Evolutionary conservation across 1,140 invertebrate species (phyloP).

Genomic region (Eumeta japonica): DNA sequence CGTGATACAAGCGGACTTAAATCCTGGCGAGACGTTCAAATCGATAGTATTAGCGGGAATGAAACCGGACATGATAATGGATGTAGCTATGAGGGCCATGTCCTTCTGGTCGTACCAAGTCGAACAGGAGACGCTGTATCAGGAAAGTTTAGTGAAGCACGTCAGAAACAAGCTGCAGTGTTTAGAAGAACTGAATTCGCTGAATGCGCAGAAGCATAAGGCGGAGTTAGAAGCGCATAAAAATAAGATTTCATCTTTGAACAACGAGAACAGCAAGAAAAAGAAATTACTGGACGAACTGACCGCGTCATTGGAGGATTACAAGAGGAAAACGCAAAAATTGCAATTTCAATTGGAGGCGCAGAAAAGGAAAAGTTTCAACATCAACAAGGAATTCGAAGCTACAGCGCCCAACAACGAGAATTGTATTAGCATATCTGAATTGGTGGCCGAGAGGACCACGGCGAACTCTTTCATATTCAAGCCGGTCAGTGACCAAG

Average conservation of each 20-base stretch:
- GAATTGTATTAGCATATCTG: constrained; percentile 42
- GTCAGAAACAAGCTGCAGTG: constrained; percentile 44
- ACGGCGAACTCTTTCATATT: constrained; percentile 40
- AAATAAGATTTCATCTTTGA: constrained; percentile 42
- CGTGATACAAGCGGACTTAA: constrained; percentile 56
- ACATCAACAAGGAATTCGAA: constrained; percentile 27
- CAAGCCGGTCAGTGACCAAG: constrained; percentile 34
- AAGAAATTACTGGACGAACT: constrained; percentile 46
- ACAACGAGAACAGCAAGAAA: constrained; percentile 46
- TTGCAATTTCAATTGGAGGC: constrained; percentile 44
- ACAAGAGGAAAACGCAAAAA: constrained; percentile 48
- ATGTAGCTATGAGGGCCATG: constrained; percentile 55
- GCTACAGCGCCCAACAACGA: constrained; percentile 24
- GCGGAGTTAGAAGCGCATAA: constrained; percentile 46
- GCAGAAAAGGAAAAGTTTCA: constrained; percentile 43
- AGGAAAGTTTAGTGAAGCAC: constrained; percentile 48
- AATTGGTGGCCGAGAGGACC: constrained; percentile 32
- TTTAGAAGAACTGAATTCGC: constrained; percentile 45
- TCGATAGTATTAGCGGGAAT: constrained; percentile 55
- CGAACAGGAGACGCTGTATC: constrained; percentile 51
- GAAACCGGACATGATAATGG: constrained; percentile 54
- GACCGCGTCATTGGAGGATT: constrained; percentile 42
- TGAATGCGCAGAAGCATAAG: constrained; percentile 48
- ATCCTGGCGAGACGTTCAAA: constrained; percentile 52
- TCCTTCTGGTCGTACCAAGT: constrained; percentile 59